Base-by-base conservation (phyloP, 1,140 invertebrate species). In the Maconellicoccus hirsutus region DNA sequence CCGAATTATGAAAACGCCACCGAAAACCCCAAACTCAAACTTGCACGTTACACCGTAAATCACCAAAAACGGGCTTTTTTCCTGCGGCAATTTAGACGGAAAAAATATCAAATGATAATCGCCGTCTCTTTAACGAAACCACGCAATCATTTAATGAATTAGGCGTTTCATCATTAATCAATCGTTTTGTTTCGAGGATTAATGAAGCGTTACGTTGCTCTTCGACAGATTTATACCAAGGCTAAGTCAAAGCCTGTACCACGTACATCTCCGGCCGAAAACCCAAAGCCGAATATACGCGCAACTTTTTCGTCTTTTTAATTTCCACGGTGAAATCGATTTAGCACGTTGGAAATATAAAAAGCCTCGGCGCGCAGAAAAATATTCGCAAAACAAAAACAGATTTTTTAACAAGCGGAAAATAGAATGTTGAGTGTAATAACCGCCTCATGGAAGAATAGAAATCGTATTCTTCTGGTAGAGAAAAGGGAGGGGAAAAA, bases 321-420 rank as follows among this genome's bases (percentile, higher is more conserved):
- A n/a, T n/a, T n/a, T n/a, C 29, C 29, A 33, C 6, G 16, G 16
- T 16, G n/a, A 52, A 52, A 52, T 16, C 16, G 42, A 52, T 52
- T 19, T 16, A 8, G 4, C 42, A 16, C 2, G 10, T 52, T 19
- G 42, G 3, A 52, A 52, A 33, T n/a, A 33, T 33, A 33, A n/a
- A 38, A 38, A 38, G 33, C 6, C 33, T 6, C 33, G 33, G 33
- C 42, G 3, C n/a, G 12, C 42, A 52, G n/a, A 52, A 16, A 16
- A 19, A 52, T 52, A 52, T 52, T 52, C 42, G 42, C 12, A 16
- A 52, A 66, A 66, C 21, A 66, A 66, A 66, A 66, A 26, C 21
- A 66, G 61, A 66, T 66, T 25, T 66, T 66, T 66, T 26, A 66
- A 26, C 61, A 25, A 26, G 21, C 16, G 61, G 22, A 66, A 66